Evolutionary conservation across 2,113 vertebrate genomes (phyloP).

Genomic region (Nibea albiflora): DNA sequence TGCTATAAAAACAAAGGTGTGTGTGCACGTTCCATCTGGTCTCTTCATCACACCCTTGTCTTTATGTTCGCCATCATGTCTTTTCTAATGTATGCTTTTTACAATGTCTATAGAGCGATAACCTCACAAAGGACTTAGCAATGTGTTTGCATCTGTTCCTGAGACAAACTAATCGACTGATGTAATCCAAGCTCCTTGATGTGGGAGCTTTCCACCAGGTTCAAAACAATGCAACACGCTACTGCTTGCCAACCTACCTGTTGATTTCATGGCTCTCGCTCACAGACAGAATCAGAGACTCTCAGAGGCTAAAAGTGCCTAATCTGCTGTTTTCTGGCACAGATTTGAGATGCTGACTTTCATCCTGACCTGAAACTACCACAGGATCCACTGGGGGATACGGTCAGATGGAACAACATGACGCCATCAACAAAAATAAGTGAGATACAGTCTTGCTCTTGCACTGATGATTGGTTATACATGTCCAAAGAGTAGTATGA

Average conservation of each 20-base stretch:
- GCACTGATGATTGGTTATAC: too few species aligned
- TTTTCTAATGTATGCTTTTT: too few species aligned
- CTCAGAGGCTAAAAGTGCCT: neutral
- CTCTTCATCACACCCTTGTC: neutral
- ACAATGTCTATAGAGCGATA: neutral
- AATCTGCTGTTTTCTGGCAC: slow-evolving; percentile 4
- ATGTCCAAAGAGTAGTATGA: neutral
- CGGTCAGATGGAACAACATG: neutral
- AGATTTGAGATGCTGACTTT: neutral
- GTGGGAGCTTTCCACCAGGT: neutral
- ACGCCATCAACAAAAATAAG: neutral
- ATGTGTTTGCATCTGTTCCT: neutral
- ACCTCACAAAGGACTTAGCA: neutral
- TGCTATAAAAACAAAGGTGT: neutral
- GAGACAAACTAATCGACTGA: too few species aligned
- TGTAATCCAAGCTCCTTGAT: neutral
- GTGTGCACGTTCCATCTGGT: neutral
- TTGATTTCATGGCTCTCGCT: neutral
- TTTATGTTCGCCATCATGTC: neutral
- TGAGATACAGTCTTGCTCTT: neutral
- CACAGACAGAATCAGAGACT: neutral
- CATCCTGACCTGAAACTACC: neutral
- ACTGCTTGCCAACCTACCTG: neutral
- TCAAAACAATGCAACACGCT: neutral
- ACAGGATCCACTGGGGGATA: neutral